Conservation (phyloP, 2,888 invertebrate species). For the Phyllotreta striolata region DNA sequence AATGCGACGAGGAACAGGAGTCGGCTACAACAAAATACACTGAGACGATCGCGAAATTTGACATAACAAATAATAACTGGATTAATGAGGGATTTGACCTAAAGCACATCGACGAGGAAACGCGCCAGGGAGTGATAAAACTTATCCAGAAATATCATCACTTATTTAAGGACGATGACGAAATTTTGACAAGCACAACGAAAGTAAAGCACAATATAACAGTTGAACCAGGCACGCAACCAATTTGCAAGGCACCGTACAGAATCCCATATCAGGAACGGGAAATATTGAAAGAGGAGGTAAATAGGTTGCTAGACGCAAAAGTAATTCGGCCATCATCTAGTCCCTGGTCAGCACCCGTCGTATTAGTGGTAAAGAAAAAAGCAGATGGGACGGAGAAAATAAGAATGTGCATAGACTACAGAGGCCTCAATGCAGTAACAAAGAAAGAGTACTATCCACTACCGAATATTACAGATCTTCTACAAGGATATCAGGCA, state of each 20-base stretch:
- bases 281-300: constrained; percentile 22
- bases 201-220: constrained; percentile 26
- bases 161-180: constrained; percentile 23
- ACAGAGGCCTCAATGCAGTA: constrained; percentile 25
- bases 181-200: constrained; percentile 25
- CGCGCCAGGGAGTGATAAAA: not conserved
- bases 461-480: constrained; percentile 24
- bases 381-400: constrained; percentile 32
- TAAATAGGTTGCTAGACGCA: constrained; percentile 23
- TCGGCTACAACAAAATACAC: not conserved
- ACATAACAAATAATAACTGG: constrained; percentile 18
- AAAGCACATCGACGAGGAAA: constrained; percentile 4
- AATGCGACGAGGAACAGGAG: not conserved
- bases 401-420: constrained; percentile 34
- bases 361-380: constrained; percentile 31
- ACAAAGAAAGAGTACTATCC: constrained; percentile 31
- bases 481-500: constrained; percentile 27
- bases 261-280: constrained; percentile 30
- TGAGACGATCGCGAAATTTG: constrained; percentile 2
- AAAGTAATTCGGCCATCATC: constrained; percentile 27
- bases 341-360: constrained; percentile 35
- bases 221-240: constrained; percentile 23
- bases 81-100: constrained; percentile 25
- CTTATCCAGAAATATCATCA: constrained; percentile 9
- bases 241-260: constrained; percentile 26